Base-by-base conservation (phyloP, 2,797 vertebrate species). In the Fringilla coelebs region DNA sequence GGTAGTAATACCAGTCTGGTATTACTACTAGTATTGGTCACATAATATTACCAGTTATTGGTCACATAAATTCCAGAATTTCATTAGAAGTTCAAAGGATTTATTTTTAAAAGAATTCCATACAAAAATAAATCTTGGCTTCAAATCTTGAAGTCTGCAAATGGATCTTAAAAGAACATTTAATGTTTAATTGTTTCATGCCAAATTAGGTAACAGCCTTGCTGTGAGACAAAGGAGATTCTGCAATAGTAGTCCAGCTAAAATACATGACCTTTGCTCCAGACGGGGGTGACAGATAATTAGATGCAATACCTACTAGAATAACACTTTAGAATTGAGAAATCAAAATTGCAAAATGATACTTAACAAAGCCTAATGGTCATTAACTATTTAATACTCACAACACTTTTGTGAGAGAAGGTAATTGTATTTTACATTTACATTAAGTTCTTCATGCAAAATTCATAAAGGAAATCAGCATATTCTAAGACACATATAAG, bases 271-370 rank as follows among this genome's bases (percentile, higher is more conserved):
- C 72, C 66, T 89, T 91, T 93, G 6, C 38, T 81, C 58, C 73
- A 92, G 68, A 91, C n/a, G 61, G 16, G 13, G 6, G 40, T 85
- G 62, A 57, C 73, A 70, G 66, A 83, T 62, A 85, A 87, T 89
- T 89, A 91, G 24, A 49, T 85, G 62, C 43, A 94, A 92, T 72
- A 58, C 20, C 17, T 92, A 40, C 58, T 81, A 78, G 58, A 95
- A 89, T 68, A 83, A 77, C 68, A 51, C 22, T 80, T 85, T 55
- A 55, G 40, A 80, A 80, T 62, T 93, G 85, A 91, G 94, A 96
- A 96, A 95, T 89, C 75, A 85, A 83, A 95, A 89, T 93, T 96
- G 70, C 89, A 89, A 94, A 96, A 95, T 73, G 4, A 78, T 93
- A 52, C 29, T 89, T 91, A 85, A 88, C n/a, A 79, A 95, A 88